These are phyloP conservation scores for Phortica magna DNA, from an alignment of 2,888 invertebrate genomes.

Conservation along the genomic window DNA sequence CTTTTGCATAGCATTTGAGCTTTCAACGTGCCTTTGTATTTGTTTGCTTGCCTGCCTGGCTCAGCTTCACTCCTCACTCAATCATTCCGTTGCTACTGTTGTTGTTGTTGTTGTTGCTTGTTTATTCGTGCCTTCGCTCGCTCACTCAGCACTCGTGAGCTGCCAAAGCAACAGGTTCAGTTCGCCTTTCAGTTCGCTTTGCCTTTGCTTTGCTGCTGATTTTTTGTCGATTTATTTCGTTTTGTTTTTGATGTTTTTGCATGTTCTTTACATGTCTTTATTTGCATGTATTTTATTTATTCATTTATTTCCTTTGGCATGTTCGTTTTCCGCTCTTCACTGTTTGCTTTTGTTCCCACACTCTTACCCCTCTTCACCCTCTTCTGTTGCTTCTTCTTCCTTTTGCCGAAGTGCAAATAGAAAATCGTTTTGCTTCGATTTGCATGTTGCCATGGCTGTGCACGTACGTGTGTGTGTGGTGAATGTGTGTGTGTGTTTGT, in stretches of 20 bases:
- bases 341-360: neutral
- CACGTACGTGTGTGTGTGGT: neutral
- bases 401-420: slow-evolving; percentile 16
- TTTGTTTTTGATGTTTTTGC: slow-evolving; percentile 13
- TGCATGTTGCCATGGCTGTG: neutral
- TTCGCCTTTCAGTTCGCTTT: neutral
- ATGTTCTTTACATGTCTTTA: slow-evolving; percentile 68
- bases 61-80: slow-evolving; percentile 14
- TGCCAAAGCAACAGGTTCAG: neutral
- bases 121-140: slow-evolving; percentile 55
- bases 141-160: neutral
- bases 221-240: slow-evolving; percentile 7
- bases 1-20: slow-evolving; percentile 38
- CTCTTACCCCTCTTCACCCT: neutral
- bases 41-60: neutral
- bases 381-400: neutral
- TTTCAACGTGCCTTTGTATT: neutral
- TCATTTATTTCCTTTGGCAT: slow-evolving; percentile 12
- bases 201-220: slow-evolving; percentile 7
- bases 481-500: neutral
- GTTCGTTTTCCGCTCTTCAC: slow-evolving; percentile 10
- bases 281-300: slow-evolving; percentile 57
- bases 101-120: slow-evolving; percentile 20
- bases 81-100: neutral
- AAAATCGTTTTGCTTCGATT: slow-evolving; percentile 27